Base-by-base conservation (phyloP, 2,888 invertebrate species). In the Lepidochitona cinerea region DNA sequence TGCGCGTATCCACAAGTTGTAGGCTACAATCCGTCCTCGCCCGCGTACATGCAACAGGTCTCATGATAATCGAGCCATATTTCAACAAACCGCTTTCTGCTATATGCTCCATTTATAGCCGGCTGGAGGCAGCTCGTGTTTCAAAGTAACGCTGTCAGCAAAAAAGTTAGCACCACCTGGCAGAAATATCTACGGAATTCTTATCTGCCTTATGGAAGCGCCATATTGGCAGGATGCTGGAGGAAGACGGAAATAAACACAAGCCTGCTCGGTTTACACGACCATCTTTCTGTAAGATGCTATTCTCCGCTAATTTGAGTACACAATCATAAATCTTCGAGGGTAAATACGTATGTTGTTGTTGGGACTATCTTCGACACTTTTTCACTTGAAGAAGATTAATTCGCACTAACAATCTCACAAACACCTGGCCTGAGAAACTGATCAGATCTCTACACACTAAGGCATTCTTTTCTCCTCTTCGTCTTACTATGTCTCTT, bases 81-180 rank as follows among this genome's bases (percentile, higher is more conserved):
- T 59, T 59, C 59, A 59, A 59, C 59, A 29, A 29, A 59, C 59
- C 18, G 18, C 26, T 29, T 29, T 18, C 9, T 59, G 32, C 32
- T 14, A 59, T 32, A 32, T 14, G 23, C 23, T 29, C 59, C 59
- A 59, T 59, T 59, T 59, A 29, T 59, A 59, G 59, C 18, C 26
- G 29, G 12, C 26, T 59, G 29, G 29, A 23, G 29, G 12, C 59
- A 29, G 32, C 59, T 59, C 59, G 59, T 59, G 59, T 59, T 59
- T 59, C 59, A 59, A 59, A 59, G 59, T 59, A 59, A 29, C 32
- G 29, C 32, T 29, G 59, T 23, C 59, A 49, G 49, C 49, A 49
- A 23, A 49, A 49, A 49, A 49, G 59, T 29, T 59, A 23, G 59
- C 59, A 59, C 29, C 59, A 59, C 59, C 59, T 59, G 59, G 59